Evolutionary conservation across 2,888 invertebrate species (phyloP), one percentile per base, ranked within the genome.

Genomic region (Ephialtes manifestator): DNA sequence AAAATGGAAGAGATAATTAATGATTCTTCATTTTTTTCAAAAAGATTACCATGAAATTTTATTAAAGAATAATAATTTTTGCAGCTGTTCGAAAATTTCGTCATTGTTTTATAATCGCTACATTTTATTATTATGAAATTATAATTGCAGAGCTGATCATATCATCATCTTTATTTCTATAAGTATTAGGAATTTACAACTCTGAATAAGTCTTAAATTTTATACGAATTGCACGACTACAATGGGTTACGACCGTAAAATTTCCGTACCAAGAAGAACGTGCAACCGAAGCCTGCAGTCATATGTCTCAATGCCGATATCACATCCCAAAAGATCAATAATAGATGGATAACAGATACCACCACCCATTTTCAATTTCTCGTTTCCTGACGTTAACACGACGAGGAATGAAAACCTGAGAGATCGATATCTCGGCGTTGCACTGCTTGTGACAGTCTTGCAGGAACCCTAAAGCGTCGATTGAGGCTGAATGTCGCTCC

Each of bases 401-500:
- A 28, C 24, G 55, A 43, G 18, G 58, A 28, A 43, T 15, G 24
- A 20, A 58, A 74, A 60, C n/a, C 28, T 46, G 20, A 28, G 28
- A 28, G 74, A 58, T 72, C 58, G n/a, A 46, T 74, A 60, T 48
- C n/a, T 46, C 15, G 24, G 28, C 43, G 20, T 1, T 39, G 58
- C 13, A 46, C 46, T 1, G 43, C 15, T 35, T 43, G 43, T 58
- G 72, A n/a, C 28, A 43, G 58, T 31, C n/a, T 51, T 20, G 35
- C 51, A 35, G 39, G 39, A 24, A 39, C 28, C n/a, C 28, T 46
- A 46, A 74, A 60, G 28, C 46, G 63, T 35, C 35, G 18, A 63
- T 63, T 67, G 72, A n/a, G 75, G 80, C 65, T 65, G 68, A 84
- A 77, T 72, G 81, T 81, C 58, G 24, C 58, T 74, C 35, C 8